Percentiles rank a stretch among this genome's conserved stretches.
These are phyloP conservation scores for Paraescarpia echinospica DNA, from an alignment of 1,140 invertebrate genomes.

Conservation along the genomic window DNA sequence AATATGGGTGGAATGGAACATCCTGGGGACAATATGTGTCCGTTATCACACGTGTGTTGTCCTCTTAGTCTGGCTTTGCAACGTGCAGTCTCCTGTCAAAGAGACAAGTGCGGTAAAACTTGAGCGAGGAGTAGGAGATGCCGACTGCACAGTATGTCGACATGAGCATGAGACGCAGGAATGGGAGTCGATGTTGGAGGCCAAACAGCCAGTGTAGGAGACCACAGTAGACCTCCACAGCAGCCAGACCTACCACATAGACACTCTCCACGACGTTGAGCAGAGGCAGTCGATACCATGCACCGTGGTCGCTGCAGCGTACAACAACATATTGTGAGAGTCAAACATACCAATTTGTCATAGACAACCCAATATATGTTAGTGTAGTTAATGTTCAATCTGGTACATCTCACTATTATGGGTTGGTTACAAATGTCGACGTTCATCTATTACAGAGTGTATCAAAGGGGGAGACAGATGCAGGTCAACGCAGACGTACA, in stretches of 20 bases:
- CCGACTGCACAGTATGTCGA: constrained; percentile 87
- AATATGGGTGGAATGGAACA: background rate
- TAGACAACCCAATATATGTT: no score
- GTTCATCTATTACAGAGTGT: no score
- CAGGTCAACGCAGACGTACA: no score
- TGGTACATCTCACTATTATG: no score
- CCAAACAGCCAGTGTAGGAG: constrained; percentile 67
- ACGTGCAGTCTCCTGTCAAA: constrained; percentile 46
- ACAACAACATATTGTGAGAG: background rate
- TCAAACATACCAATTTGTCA: no score
- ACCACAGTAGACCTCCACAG: constrained; percentile 77
- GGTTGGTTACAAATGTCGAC: no score
- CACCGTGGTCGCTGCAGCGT: background rate
- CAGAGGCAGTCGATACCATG: constrained; percentile 51
- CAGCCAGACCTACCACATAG: constrained; percentile 73
- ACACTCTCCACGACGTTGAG: constrained; percentile 66
- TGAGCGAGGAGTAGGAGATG: constrained; percentile 67
- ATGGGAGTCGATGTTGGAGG: constrained; percentile 71
- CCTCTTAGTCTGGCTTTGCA: background rate
- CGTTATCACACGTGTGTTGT: no score
- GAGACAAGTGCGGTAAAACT: constrained; percentile 41
- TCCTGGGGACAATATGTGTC: background rate
- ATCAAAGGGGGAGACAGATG: no score
- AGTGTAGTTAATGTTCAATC: no score
- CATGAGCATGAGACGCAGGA: constrained; percentile 83